Base-by-base conservation (phyloP, 1,140 invertebrate species). In the Panulirus ornatus region DNA sequence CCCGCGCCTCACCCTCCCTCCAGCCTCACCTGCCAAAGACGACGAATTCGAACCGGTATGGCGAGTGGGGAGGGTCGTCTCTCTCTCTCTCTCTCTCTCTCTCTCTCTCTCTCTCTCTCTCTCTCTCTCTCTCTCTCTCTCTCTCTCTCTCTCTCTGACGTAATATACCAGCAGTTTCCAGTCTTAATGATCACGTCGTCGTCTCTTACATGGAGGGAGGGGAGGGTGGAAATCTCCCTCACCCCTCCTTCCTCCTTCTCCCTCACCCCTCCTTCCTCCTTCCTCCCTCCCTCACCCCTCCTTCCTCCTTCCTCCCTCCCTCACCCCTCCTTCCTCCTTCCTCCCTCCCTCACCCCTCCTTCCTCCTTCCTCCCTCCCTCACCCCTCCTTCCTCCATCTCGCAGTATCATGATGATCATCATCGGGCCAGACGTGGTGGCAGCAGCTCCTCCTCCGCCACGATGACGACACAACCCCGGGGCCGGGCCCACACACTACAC, bases 101-200 rank as follows among this genome's bases (percentile, higher is more conserved):
- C 71, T 38, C 71, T 75, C 71, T 75, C 36, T 38, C 71, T 38
- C 71, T 75, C 71, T 38, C 71, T 75, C 36, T 75, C 71, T 75
- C 71, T 75, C 71, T n/a, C n/a, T n/a, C n/a, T n/a, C n/a, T n/a
- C n/a, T n/a, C n/a, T n/a, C n/a, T n/a, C n/a, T n/a, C n/a, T n/a
- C n/a, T n/a, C n/a, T n/a, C n/a, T n/a, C n/a, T n/a, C n/a, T n/a
- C n/a, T n/a, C n/a, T n/a, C n/a, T n/a, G n/a, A n/a, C n/a, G n/a
- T n/a, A n/a, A n/a, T n/a, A n/a, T n/a, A n/a, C n/a, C n/a, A n/a
- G n/a, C n/a, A n/a, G n/a, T n/a, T n/a, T n/a, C n/a, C n/a, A n/a
- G n/a, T n/a, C n/a, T n/a, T n/a, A n/a, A n/a, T n/a, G n/a, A n/a
- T n/a, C n/a, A n/a, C n/a, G n/a, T n/a, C n/a, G n/a, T n/a, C n/a